A percentile compares a stretch with the other conserved stretches of the same genome.
Conservation (phyloP, 2,888 invertebrate species). For the Netelia fuscicornis region DNA sequence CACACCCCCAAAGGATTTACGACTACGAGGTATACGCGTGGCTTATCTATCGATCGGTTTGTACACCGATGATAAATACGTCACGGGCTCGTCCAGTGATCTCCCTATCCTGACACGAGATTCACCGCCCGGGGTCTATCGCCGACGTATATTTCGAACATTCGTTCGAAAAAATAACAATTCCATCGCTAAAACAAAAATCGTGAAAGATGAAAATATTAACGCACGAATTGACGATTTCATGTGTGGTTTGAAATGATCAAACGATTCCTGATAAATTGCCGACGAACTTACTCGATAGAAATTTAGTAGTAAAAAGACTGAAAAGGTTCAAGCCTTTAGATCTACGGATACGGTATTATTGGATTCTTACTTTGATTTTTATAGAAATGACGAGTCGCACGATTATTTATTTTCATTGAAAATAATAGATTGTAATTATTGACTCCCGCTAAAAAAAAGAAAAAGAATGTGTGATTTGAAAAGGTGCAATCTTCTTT, state of each 20-base stretch:
- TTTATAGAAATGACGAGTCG: too few relatives aligned
- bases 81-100: conserved; percentile 44
- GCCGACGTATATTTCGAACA: conserved; percentile 19
- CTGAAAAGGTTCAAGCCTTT: too few relatives aligned
- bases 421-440: too few relatives aligned
- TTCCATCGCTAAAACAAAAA: not conserved
- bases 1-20: conserved; percentile 52
- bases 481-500: not conserved
- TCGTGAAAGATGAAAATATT: not conserved
- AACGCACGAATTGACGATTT: not conserved
- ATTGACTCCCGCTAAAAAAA: too few relatives aligned
- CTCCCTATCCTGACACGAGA: conserved; percentile 4
- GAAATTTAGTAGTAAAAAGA: too few relatives aligned
- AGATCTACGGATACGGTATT: too few relatives aligned
- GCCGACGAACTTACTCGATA: too few relatives aligned
- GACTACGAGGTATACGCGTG: conserved; percentile 41
- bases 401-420: too few relatives aligned
- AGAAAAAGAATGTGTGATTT: not conserved
- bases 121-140: conserved; percentile 2
- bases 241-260: not conserved
- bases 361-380: too few relatives aligned
- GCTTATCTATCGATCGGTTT: conserved; percentile 56
- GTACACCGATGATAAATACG: conserved; percentile 57
- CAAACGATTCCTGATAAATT: too few relatives aligned
- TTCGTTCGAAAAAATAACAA: conserved; percentile 12